Evolutionary conservation across 2,888 invertebrate genomes (phyloP).

Genomic region (Drosophila tanythrix): DNA sequence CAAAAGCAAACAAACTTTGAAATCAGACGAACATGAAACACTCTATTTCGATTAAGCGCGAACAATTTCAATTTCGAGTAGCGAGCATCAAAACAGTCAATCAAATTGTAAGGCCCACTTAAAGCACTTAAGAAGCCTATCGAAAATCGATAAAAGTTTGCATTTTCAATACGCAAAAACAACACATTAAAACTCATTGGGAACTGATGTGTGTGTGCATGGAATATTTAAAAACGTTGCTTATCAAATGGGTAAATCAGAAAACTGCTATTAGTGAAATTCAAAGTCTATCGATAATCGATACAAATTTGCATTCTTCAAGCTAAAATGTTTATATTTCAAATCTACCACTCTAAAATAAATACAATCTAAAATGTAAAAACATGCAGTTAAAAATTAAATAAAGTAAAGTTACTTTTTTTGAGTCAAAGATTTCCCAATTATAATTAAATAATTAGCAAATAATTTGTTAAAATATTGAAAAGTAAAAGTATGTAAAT

Average conservation of each 20-base stretch:
- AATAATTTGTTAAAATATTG: background rate
- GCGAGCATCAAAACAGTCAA: background rate
- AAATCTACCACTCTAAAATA: background rate
- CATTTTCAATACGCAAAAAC: background rate
- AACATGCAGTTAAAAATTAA: background rate
- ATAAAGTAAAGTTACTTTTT: background rate
- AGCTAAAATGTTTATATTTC: background rate
- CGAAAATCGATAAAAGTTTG: background rate
- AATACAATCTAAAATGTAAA: background rate
- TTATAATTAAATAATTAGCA: background rate
- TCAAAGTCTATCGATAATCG: background rate
- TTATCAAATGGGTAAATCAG: background rate
- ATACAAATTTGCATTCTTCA: background rate
- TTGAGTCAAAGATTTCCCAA: background rate
- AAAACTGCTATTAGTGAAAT: background rate
- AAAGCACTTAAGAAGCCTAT: background rate
- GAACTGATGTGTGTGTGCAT: background rate
- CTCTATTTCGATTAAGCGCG: conserved; percentile 30
- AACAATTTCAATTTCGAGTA: background rate
- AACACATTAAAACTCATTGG: background rate
- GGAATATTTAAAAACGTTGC: background rate
- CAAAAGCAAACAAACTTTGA: conserved; percentile 19
- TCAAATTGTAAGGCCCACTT: background rate
- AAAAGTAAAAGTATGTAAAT: background rate
- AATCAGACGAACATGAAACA: conserved; percentile 35